Conservation (phyloP, 2,797 vertebrate genomes). For the Acanthurus tractus region DNA sequence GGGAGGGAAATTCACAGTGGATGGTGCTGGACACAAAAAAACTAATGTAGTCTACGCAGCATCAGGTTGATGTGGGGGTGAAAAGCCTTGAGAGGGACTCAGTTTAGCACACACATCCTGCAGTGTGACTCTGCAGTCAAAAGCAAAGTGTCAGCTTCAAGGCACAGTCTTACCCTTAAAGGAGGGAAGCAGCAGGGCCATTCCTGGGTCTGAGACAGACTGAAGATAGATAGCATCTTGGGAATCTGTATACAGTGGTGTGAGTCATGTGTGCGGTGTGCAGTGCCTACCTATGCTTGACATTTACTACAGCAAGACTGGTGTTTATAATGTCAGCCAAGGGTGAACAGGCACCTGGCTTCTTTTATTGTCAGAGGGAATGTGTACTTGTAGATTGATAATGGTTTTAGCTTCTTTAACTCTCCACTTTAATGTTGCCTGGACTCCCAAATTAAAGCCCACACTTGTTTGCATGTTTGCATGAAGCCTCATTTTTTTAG, state of each 20-base stretch:
- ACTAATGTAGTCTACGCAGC: constrained; percentile 14
- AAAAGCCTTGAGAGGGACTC: constrained; percentile 9
- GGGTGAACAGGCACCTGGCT: constrained; percentile 84
- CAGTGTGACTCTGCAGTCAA: constrained; percentile 15
- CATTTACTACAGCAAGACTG: constrained; percentile 87
- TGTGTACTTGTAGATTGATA: constrained; percentile 2
- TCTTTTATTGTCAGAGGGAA: constrained; percentile 83
- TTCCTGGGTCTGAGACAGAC: constrained; percentile 78
- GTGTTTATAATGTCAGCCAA: constrained; percentile 83
- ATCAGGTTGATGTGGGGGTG: neutral
- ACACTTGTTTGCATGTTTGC: too few species aligned
- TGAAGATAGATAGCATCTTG: constrained; percentile 84
- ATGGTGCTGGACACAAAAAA: constrained; percentile 21
- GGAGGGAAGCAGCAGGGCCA: constrained; percentile 77
- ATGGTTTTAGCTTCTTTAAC: constrained; percentile 26
- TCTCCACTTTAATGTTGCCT: neutral
- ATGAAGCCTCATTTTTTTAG: neutral
- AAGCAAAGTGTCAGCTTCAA: constrained; percentile 47
- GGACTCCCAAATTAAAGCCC: neutral
- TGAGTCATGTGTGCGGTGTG: constrained; percentile 80
- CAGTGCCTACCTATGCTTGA: constrained; percentile 87
- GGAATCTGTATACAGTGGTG: constrained; percentile 83
- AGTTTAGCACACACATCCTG: constrained; percentile 67
- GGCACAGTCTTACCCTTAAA: constrained; percentile 81
- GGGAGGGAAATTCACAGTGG: constrained; percentile 35